These are phyloP conservation scores for Drosophila melanosoma DNA, from an alignment of 2,888 invertebrate species.

Conservation along the genomic window DNA sequence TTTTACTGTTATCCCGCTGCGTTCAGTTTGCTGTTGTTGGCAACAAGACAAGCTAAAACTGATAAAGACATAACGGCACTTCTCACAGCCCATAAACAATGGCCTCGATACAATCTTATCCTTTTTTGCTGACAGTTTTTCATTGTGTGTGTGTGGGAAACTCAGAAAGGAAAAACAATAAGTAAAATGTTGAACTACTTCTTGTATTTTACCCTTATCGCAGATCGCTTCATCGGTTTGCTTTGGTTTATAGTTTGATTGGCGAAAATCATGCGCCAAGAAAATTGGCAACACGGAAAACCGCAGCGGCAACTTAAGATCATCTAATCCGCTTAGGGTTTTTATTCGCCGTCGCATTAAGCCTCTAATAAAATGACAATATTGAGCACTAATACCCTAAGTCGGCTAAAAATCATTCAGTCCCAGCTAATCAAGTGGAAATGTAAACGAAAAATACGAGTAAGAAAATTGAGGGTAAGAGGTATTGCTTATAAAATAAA, in stretches of 20 bases:
- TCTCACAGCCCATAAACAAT: conserved; percentile 54
- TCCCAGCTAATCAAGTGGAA: conserved; percentile 55
- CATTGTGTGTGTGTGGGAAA: conserved; percentile 39
- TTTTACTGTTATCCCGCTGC: conserved; percentile 43
- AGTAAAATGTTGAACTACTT: conserved; percentile 28
- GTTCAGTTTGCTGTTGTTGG: conserved; percentile 22
- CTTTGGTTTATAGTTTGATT: conserved; percentile 41
- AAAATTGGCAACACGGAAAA: conserved; percentile 18
- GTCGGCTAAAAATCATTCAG: conserved; percentile 6
- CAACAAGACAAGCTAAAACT: conserved; percentile 23
- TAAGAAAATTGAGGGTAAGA: background rate
- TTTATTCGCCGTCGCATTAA: conserved; percentile 33
- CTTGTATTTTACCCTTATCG: conserved; percentile 45
- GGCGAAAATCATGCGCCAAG: conserved; percentile 25
- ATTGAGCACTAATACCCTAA: conserved; percentile 28
- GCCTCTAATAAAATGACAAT: conserved; percentile 44
- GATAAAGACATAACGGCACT: conserved; percentile 64
- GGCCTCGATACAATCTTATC: conserved; percentile 37
- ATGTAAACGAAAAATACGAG: background rate
- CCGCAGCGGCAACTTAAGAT: conserved; percentile 16
- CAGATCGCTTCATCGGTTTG: conserved; percentile 9
- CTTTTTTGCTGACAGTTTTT: conserved; percentile 45
- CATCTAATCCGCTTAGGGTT: conserved; percentile 57
- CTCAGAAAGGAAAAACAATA: conserved; percentile 23
- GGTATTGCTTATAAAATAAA: background rate